Percentiles rank a stretch among this genome's conserved stretches.
These are phyloP conservation scores for Struthidea cinerea DNA, from an alignment of 2,113 vertebrate species.

Conservation along the genomic window DNA sequence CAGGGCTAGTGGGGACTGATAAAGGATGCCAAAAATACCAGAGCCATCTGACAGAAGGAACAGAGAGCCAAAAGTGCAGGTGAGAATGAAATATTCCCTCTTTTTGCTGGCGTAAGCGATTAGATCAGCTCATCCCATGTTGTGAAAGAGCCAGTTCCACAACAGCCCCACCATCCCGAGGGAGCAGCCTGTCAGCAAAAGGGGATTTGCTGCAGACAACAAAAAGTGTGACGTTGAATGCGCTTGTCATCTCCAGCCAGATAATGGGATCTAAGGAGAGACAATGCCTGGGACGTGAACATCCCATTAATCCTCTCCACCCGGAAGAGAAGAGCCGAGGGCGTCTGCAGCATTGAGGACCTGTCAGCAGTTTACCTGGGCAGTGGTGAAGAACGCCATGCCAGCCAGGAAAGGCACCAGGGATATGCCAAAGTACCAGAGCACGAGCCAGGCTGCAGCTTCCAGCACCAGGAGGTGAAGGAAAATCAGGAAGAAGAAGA, in stretches of 20 bases:
- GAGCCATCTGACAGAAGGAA: background rate
- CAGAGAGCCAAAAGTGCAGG: background rate
- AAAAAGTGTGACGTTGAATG: background rate
- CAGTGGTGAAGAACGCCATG: conserved; percentile 55
- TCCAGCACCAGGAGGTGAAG: conserved; percentile 74
- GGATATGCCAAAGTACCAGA: conserved; percentile 70
- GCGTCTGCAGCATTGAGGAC: fast-evolving
- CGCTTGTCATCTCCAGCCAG: background rate
- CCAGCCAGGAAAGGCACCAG: conserved; percentile 59
- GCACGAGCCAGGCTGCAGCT: conserved; percentile 61
- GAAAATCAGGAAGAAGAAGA: conserved; percentile 70
- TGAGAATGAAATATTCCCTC: background rate
- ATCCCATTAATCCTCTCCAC: background rate
- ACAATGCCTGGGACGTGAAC: background rate
- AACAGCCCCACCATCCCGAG: background rate
- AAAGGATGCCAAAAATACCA: background rate
- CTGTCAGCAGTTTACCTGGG: conserved; percentile 64
- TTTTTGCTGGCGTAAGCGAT: background rate
- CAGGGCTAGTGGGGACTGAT: background rate
- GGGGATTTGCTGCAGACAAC: background rate
- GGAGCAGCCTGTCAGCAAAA: background rate
- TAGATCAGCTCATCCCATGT: background rate
- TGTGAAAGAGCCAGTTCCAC: background rate
- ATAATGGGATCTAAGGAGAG: background rate
- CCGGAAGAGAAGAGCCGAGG: background rate